Conservation (phyloP, 37 sponge, comb jelly and placozoan genomes). For the Cladorhizidae sp. region DNA sequence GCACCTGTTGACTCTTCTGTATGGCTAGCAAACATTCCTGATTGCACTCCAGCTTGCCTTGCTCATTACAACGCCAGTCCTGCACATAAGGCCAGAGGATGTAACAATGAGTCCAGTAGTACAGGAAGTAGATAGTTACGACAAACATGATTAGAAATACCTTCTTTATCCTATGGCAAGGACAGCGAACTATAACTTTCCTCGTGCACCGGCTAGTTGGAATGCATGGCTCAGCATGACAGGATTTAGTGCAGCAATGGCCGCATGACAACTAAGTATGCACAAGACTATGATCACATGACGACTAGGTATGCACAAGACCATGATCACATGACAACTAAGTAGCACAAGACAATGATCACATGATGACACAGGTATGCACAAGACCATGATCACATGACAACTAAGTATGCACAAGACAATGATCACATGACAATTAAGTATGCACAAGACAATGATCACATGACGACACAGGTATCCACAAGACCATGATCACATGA, state of each 20-base stretch:
- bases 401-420: too few relatives aligned
- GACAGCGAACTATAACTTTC: slow-evolving; percentile 67
- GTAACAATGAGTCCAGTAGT: too few relatives aligned
- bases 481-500: too few relatives aligned
- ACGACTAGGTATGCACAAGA: background rate
- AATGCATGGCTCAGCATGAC: slow-evolving; percentile 74
- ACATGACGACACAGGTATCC: too few relatives aligned
- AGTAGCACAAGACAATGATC: too few relatives aligned
- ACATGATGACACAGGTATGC: too few relatives aligned
- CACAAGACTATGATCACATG: background rate
- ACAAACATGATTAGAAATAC: slow-evolving; percentile 29
- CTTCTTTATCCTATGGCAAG: slow-evolving; percentile 79
- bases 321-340: too few relatives aligned
- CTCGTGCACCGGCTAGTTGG: slow-evolving; percentile 40
- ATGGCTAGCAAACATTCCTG: slow-evolving; percentile 43
- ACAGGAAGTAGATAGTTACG: too few relatives aligned
- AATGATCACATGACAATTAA: too few relatives aligned
- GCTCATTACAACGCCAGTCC: slow-evolving; percentile 57
- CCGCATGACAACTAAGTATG: slow-evolving; percentile 57
- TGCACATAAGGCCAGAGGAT: background rate
- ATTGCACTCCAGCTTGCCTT: slow-evolving; percentile 28
- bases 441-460: too few relatives aligned
- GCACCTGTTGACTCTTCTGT: slow-evolving; percentile 37
- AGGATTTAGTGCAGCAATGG: slow-evolving; percentile 67
- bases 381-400: too few relatives aligned